phyloP scores from a whole-genome alignment of 2,797 vertebrate species.

The Acropternis orthonyx region DNA sequence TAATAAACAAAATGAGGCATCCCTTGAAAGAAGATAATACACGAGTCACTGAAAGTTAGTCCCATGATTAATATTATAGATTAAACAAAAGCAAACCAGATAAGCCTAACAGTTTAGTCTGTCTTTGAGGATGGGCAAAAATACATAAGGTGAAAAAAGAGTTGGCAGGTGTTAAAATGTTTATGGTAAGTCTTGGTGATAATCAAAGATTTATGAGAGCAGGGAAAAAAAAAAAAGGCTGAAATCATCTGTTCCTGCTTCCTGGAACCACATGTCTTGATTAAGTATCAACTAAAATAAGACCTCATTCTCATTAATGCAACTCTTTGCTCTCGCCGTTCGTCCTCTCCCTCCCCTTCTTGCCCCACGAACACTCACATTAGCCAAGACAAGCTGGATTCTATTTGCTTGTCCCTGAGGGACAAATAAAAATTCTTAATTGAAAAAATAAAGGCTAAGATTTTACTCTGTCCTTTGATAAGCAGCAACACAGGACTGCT shows the following conservation, averaged over 20 bases:
- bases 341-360: not conserved
- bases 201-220: not conserved
- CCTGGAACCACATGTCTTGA: not conserved
- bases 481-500: not conserved
- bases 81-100: not conserved
- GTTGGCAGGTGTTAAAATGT: not conserved
- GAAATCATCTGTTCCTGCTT: constrained; percentile 20
- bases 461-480: not conserved
- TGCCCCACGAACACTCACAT: not conserved
- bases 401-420: not conserved
- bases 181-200: not conserved
- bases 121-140: not conserved
- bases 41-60: not conserved
- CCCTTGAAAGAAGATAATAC: not conserved
- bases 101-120: not conserved
- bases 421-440: not conserved
- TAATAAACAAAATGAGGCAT: not conserved
- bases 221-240: not conserved
- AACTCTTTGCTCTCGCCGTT: not conserved
- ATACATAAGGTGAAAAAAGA: not conserved
- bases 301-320: not conserved
- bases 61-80: not conserved
- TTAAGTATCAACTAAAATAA: constrained; percentile 26
- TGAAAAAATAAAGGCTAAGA: not conserved
- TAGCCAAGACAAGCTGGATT: not conserved